Evolutionary conservation across 1,140 invertebrate genomes (phyloP).

Genomic region (Leguminivora glycinivorella): DNA sequence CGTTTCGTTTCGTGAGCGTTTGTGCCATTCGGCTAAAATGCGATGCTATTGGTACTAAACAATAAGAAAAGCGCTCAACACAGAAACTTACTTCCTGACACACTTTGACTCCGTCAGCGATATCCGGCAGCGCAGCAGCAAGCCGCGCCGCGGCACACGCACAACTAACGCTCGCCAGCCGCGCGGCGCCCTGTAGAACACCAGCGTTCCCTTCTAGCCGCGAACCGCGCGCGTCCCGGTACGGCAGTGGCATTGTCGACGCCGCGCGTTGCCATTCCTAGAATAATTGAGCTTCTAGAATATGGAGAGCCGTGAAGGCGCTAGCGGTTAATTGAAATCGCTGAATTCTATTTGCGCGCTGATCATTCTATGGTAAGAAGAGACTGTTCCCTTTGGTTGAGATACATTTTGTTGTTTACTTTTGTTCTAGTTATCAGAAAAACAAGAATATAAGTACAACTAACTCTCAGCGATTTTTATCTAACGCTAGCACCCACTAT

Average conservation of each 20-base stretch:
- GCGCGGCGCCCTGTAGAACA: slow-evolving; percentile 62
- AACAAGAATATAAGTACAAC: not conserved
- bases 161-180: slow-evolving; percentile 66
- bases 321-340: not conserved
- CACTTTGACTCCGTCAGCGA: slow-evolving; percentile 54
- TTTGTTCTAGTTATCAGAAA: too few relatives aligned
- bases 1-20: too few relatives aligned
- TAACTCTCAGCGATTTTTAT: not conserved
- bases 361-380: too few relatives aligned
- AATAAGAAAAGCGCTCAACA: too few relatives aligned
- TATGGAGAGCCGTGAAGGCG: not conserved
- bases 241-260: slow-evolving; percentile 46
- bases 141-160: slow-evolving; percentile 67
- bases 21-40: too few relatives aligned
- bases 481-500: not conserved
- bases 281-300: not conserved
- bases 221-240: slow-evolving; percentile 7
- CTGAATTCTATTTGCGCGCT: not conserved
- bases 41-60: too few relatives aligned
- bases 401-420: not conserved
- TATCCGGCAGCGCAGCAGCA: slow-evolving; percentile 52
- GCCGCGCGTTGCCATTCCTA: slow-evolving; percentile 65
- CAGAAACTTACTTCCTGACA: slow-evolving; percentile 58
- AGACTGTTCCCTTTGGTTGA: too few relatives aligned
- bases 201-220: slow-evolving; percentile 53